Evolutionary conservation across 2,113 vertebrate genomes (phyloP).

Genomic region (Paracanthobrama guichenoti): DNA sequence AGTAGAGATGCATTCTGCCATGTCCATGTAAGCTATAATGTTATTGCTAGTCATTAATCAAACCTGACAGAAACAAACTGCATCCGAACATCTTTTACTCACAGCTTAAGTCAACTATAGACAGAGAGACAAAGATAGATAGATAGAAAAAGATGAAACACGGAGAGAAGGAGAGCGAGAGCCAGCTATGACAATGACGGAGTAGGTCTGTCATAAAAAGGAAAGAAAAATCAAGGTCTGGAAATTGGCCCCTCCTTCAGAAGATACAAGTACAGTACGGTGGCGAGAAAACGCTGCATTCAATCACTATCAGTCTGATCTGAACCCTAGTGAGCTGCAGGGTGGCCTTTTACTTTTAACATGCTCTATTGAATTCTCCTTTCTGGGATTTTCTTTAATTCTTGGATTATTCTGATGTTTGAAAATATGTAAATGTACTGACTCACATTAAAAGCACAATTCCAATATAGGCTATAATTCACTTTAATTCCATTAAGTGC

Average conservation of each 20-base stretch:
- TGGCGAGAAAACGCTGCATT: background rate
- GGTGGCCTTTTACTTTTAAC: background rate
- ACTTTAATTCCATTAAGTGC: background rate
- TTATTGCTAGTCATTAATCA: constrained; percentile 78
- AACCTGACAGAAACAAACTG: constrained; percentile 74
- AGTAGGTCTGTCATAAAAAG: constrained; percentile 47
- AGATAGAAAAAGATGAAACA: constrained; percentile 46
- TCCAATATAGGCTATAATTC: background rate
- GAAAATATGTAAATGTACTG: background rate
- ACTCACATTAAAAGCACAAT: background rate
- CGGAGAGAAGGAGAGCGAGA: constrained; percentile 10
- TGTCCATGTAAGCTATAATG: constrained; percentile 74
- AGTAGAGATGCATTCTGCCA: constrained; percentile 73
- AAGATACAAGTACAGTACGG: constrained; percentile 24
- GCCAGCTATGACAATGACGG: constrained; percentile 44
- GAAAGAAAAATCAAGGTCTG: constrained; percentile 51
- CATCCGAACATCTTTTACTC: constrained; percentile 69
- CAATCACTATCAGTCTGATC: background rate
- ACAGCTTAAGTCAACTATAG: constrained; percentile 56
- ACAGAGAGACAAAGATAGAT: constrained; percentile 53
- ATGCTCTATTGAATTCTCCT: background rate
- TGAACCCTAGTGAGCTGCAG: background rate
- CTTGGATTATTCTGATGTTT: background rate
- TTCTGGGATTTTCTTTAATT: background rate
- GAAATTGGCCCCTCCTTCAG: constrained; percentile 43